Percentiles rank a stretch among this genome's conserved stretches.
Evolutionary conservation across 2,113 vertebrate genomes (phyloP).

Genomic region (Pollimyrus isidori): DNA sequence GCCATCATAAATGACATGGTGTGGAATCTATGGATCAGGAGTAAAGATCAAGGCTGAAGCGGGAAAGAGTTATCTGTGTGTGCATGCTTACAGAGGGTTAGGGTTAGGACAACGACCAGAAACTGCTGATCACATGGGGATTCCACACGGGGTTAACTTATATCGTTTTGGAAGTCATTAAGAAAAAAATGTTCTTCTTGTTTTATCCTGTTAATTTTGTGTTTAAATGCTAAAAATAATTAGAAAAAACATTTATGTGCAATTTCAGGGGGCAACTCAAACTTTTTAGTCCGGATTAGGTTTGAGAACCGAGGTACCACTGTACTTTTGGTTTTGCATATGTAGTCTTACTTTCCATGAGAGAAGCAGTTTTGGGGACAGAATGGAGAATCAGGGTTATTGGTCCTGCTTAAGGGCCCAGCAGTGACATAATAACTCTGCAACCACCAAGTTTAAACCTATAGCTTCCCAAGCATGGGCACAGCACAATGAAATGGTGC

Average conservation of each 20-base stretch:
- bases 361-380: background rate
- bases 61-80: background rate
- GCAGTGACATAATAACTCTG: background rate
- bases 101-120: too few species aligned
- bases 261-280: too few species aligned
- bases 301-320: too few species aligned
- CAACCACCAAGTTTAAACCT: background rate
- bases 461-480: background rate
- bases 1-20: constrained; percentile 90
- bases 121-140: too few species aligned
- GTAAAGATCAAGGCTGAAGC: background rate
- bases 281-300: too few species aligned
- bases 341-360: background rate
- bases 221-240: too few species aligned
- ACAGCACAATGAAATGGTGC: background rate
- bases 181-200: too few species aligned
- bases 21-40: constrained; percentile 66
- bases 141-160: too few species aligned
- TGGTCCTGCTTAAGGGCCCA: background rate
- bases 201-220: too few species aligned
- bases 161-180: too few species aligned
- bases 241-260: too few species aligned
- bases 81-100: too few species aligned
- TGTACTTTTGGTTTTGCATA: background rate
- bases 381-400: background rate